These are phyloP conservation scores for Acrocephalus arundinaceus DNA, from an alignment of 2,113 vertebrate species.

Conservation along the genomic window DNA sequence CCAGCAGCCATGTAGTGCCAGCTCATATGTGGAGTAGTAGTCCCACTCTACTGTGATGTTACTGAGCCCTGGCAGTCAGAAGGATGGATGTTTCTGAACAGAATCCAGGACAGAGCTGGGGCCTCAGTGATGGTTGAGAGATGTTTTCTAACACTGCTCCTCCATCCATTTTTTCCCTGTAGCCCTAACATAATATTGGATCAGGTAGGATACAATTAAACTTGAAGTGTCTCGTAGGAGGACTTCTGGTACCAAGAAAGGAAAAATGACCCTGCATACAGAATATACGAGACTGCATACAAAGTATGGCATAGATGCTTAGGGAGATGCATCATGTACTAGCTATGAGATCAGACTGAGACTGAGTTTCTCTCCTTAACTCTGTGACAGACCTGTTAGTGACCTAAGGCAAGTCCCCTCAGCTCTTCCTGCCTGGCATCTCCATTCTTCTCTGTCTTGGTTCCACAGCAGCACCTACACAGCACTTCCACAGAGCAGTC, in stretches of 20 bases:
- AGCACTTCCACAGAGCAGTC: rapidly evolving
- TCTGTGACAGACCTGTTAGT: background rate
- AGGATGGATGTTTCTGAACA: background rate
- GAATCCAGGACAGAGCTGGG: background rate
- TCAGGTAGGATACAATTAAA: background rate
- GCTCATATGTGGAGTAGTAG: rapidly evolving
- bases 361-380: background rate
- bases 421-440: background rate
- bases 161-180: background rate
- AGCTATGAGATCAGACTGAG: background rate
- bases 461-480: background rate
- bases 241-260: background rate
- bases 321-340: background rate
- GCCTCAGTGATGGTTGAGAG: background rate
- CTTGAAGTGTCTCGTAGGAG: background rate
- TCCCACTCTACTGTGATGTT: background rate
- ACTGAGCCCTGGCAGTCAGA: background rate
- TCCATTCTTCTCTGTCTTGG: background rate
- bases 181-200: background rate
- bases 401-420: background rate
- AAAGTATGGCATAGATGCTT: background rate
- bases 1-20: background rate
- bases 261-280: background rate
- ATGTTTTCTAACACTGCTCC: background rate
- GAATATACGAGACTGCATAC: background rate